phyloP scores from a whole-genome alignment of 2,888 invertebrate species.

The Brenthis ino region DNA sequence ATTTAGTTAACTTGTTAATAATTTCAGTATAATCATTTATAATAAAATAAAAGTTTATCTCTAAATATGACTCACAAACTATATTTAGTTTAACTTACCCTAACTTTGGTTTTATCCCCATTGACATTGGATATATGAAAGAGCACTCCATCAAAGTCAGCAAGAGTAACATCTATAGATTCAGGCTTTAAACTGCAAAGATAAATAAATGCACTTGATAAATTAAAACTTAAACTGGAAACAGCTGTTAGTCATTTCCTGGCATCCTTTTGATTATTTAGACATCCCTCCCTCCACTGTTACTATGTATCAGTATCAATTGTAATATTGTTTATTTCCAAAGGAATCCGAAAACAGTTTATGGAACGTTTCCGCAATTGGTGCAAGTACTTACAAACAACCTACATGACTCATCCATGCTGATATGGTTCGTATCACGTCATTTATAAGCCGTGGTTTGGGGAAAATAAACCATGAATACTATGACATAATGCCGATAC shows the following conservation, averaged over 20 bases:
- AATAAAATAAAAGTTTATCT: too few relatives aligned
- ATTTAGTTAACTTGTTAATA: not conserved
- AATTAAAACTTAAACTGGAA: slow-evolving; percentile 10
- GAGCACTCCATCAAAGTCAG: slow-evolving; percentile 99
- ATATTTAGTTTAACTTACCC: slow-evolving; percentile 84
- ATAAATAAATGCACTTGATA: slow-evolving; percentile 20
- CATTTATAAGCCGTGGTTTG: slow-evolving; percentile 55
- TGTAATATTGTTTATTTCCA: slow-evolving; percentile 63
- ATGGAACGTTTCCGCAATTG: slow-evolving; percentile 71
- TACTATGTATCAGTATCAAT: slow-evolving; percentile 41
- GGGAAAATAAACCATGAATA: slow-evolving; percentile 48
- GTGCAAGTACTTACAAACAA: slow-evolving; percentile 65
- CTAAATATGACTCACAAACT: too few relatives aligned
- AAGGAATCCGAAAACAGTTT: slow-evolving; percentile 69
- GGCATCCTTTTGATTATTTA: slow-evolving; percentile 38
- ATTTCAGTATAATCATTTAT: not conserved
- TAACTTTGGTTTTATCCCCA: slow-evolving; percentile 98
- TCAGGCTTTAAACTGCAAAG: slow-evolving; percentile 94
- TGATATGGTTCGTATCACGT: slow-evolving; percentile 72
- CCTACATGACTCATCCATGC: slow-evolving; percentile 71
- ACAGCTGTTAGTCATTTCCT: slow-evolving; percentile 51
- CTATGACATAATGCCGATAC: slow-evolving; percentile 39
- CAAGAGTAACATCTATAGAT: slow-evolving; percentile 95
- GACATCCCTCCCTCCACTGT: slow-evolving; percentile 38
- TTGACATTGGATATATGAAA: slow-evolving; percentile 99